Evolutionary conservation across 2,113 vertebrate species (phyloP).

Genomic region (Heterotis niloticus): DNA sequence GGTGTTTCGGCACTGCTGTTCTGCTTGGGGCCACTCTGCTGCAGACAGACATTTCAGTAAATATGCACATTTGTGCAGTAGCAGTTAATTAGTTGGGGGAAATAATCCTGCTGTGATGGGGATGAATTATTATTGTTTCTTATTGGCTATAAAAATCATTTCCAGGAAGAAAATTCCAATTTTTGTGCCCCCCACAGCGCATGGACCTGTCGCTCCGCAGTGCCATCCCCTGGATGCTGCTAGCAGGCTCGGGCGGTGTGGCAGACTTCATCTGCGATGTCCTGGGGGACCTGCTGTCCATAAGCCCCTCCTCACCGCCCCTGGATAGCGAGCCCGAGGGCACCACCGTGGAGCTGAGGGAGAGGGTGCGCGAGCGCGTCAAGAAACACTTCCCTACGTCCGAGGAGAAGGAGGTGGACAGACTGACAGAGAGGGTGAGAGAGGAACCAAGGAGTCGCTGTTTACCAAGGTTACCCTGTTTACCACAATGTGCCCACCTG

Average conservation of each 20-base stretch:
- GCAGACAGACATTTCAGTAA: too few relatives aligned
- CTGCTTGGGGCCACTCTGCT: too few relatives aligned
- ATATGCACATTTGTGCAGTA: too few relatives aligned
- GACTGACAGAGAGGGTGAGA: constrained; percentile 56
- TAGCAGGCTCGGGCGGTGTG: constrained; percentile 71
- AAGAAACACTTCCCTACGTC: constrained; percentile 52
- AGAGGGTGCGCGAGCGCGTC: constrained; percentile 50
- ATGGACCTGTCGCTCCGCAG: constrained; percentile 66
- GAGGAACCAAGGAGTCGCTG: background rate
- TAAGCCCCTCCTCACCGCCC: constrained; percentile 24
- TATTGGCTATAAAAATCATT: too few relatives aligned
- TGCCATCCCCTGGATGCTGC: constrained; percentile 71
- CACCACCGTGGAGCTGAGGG: constrained; percentile 33
- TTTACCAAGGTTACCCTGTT: background rate
- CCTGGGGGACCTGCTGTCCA: constrained; percentile 49
- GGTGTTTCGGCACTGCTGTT: too few relatives aligned
- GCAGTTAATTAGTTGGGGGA: too few relatives aligned
- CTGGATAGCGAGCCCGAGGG: constrained; percentile 29
- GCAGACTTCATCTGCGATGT: constrained; percentile 72
- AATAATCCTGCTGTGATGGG: too few relatives aligned
- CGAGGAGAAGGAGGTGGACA: constrained; percentile 41
- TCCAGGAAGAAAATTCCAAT: background rate
- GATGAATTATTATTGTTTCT: too few relatives aligned
- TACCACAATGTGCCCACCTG: too few relatives aligned
- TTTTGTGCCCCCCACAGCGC: constrained; percentile 48